Percentiles rank a stretch among this genome's conserved stretches.
These are phyloP conservation scores for Austrolebias charrua DNA, from an alignment of 2,797 vertebrate genomes.

Conservation along the genomic window DNA sequence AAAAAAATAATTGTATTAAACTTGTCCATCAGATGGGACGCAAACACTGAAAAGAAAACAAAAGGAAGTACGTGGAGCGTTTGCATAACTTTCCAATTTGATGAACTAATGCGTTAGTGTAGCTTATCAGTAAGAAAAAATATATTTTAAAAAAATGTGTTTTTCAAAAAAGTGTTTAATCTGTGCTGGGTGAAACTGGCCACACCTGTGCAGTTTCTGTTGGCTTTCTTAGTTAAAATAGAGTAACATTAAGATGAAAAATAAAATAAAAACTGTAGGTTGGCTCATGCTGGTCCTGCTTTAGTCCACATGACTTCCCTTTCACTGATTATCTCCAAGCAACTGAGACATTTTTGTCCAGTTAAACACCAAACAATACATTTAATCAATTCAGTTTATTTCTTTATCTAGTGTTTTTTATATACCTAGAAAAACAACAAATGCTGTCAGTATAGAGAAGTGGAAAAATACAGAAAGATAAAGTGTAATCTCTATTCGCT, in stretches of 20 bases:
- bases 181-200: constrained; percentile 10
- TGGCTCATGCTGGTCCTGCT: constrained; percentile 12
- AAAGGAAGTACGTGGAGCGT: too few relatives aligned
- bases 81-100: too few relatives aligned
- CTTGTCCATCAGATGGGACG: too few relatives aligned
- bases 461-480: constrained; percentile 7
- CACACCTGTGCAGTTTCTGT: constrained; percentile 14
- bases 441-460: constrained; percentile 3
- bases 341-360: constrained; percentile 14
- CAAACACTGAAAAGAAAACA: too few relatives aligned
- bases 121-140: neutral
- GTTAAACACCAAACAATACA: constrained; percentile 29
- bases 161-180: constrained; percentile 5
- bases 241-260: constrained; percentile 16
- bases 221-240: neutral
- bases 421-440: constrained; percentile 9
- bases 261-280: neutral
- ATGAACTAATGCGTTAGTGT: too few relatives aligned
- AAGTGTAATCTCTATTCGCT: neutral
- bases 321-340: constrained; percentile 27
- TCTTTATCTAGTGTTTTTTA: constrained; percentile 16
- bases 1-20: too few relatives aligned
- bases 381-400: constrained; percentile 4
- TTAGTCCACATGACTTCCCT: constrained; percentile 10
- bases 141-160: neutral